A percentile compares a stretch with the other conserved stretches of the same genome.
phyloP scores from a whole-genome alignment of 2,113 vertebrate species.

The Arenaria interpres region DNA sequence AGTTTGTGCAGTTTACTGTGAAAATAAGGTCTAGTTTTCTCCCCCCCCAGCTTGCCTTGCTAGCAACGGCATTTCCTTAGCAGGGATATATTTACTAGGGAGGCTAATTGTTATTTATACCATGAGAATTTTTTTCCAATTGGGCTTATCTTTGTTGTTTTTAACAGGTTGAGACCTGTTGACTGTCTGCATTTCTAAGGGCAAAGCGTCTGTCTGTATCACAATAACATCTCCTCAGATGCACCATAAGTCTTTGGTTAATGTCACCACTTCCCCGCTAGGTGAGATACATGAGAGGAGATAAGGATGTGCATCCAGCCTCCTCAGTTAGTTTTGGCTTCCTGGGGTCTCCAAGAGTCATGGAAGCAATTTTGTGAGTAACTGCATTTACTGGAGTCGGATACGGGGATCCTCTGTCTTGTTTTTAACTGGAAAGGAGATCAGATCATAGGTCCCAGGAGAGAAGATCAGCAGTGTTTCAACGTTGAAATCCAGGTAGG shows the following conservation, averaged over 20 bases:
- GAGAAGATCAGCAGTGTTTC: background rate
- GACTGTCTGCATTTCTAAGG: background rate
- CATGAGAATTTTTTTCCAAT: background rate
- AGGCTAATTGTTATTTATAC: background rate
- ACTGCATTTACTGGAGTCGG: background rate
- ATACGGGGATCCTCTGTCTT: background rate
- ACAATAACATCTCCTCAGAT: background rate
- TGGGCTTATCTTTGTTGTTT: background rate
- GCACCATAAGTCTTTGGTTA: background rate
- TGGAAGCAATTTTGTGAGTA: background rate
- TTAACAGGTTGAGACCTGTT: background rate
- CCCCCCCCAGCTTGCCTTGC: background rate
- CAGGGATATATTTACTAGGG: background rate
- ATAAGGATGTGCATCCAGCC: too few relatives aligned
- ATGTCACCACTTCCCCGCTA: background rate
- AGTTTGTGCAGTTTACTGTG: background rate
- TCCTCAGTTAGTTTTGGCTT: background rate
- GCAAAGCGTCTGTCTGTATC: too few relatives aligned
- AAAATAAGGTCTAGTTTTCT: background rate
- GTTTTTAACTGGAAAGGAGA: background rate
- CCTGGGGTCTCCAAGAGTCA: background rate
- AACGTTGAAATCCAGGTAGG: background rate
- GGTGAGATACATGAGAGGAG: background rate
- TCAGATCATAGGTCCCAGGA: background rate
- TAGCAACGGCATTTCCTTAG: background rate